Percentiles rank a stretch among this genome's conserved stretches.
Evolutionary conservation across 2,888 invertebrate species (phyloP).

Genomic region (Steromphala cineraria): DNA sequence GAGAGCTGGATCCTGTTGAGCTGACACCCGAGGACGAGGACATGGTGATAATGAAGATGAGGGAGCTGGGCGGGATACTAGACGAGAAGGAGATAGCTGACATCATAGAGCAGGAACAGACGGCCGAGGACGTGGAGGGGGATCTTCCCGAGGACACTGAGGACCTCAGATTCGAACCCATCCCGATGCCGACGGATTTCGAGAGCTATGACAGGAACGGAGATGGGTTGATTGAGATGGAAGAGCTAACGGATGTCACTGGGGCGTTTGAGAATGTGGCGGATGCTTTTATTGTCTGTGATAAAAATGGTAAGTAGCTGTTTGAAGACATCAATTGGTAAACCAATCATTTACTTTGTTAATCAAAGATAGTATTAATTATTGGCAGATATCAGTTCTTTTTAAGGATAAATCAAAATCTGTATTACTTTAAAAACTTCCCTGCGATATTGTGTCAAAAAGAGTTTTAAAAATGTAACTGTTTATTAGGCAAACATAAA

Average conservation of each 20-base stretch:
- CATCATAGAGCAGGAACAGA: not conserved
- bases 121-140: not conserved
- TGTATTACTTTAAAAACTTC: too few species aligned
- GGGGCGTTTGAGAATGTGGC: conserved; percentile 11
- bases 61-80: not conserved
- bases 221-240: conserved; percentile 1
- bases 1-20: not conserved
- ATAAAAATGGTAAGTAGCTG: conserved; percentile 5
- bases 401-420: too few species aligned
- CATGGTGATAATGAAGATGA: not conserved
- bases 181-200: conserved; percentile 15
- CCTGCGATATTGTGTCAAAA: too few species aligned
- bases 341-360: too few species aligned
- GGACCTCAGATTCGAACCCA: conserved; percentile 2
- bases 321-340: too few species aligned
- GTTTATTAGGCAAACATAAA: too few species aligned
- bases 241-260: conserved; percentile 6
- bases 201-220: not conserved
- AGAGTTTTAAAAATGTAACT: too few species aligned
- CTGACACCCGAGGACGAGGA: not conserved
- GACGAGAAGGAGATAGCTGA: not conserved
- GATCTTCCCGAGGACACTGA: not conserved
- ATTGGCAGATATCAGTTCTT: too few species aligned
- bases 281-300: conserved; percentile 1
- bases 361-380: too few species aligned